These are phyloP conservation scores for Myotis vivesi DNA, from an alignment of 2,797 vertebrate species.

Conservation along the genomic window DNA sequence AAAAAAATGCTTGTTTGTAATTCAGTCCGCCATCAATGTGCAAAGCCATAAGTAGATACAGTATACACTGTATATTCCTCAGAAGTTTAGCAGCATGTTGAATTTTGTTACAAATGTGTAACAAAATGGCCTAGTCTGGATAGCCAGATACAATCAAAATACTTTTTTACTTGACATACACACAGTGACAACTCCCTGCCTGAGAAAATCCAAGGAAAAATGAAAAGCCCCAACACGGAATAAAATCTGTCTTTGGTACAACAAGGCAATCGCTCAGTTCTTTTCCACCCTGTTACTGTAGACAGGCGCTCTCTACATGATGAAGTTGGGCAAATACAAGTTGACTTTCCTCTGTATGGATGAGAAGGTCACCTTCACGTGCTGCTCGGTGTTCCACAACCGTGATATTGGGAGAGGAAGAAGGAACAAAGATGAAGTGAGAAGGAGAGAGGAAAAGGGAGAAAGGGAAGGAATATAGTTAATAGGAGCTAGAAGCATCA, in stretches of 20 bases:
- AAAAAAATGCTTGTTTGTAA: neutral
- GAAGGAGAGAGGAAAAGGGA: neutral
- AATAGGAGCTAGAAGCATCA: neutral
- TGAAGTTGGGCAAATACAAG: neutral
- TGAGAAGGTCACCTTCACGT: neutral
- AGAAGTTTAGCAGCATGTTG: neutral
- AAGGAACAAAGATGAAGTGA: neutral
- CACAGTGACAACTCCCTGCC: neutral
- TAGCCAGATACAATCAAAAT: neutral
- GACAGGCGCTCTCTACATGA: neutral
- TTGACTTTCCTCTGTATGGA: neutral
- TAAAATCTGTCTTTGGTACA: neutral
- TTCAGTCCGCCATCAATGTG: neutral
- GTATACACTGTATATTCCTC: neutral
- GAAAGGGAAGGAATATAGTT: neutral
- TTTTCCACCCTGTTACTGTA: neutral
- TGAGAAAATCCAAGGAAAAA: constrained; percentile 28
- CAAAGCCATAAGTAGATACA: neutral
- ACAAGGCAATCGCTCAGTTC: neutral
- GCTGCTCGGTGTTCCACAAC: neutral
- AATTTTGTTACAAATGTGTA: neutral
- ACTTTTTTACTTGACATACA: neutral
- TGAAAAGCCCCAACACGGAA: neutral
- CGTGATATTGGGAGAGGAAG: neutral
- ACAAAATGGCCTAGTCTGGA: neutral